Evolutionary conservation across 2,888 invertebrate species (phyloP), one percentile per base, ranked within the genome.

Genomic region (Ametastegia equiseti): DNA sequence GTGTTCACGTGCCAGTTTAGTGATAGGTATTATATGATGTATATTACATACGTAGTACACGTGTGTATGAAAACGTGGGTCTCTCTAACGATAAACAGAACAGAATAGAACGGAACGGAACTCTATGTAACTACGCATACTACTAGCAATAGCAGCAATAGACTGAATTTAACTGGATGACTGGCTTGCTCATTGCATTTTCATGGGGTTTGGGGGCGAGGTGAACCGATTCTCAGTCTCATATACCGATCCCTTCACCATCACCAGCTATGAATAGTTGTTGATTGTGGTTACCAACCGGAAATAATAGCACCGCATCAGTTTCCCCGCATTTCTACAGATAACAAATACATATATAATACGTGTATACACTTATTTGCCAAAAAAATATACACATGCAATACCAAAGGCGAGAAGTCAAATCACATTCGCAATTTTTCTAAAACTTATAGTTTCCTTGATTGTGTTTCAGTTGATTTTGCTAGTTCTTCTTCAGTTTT

Each of bases 281-380:
- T 89, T 91, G 91, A 91, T 91, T 91, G 91, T 89, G 90, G 91
- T 91, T 91, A 88, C 89, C 87, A 88, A 88, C 86, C 88, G 90
- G 90, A 91, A 91, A 90, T 91, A 91, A 91, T 67, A 67, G 60
- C 89, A 88, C 88, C 86, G 86, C 85, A 85, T 84, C 84, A 83
- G 84, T 81, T 84, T 83, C 84, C 69, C 82, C 83, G 80, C 15
- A 33, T 23, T 47, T 15, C 65, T 36, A 19, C 39, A 67, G 15
- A 9, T n/a, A 36, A n/a, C 13, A 65, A 60, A 19, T 23, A 23
- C 57, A 23, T 57, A 23, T 23, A 27, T 9, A 23, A 9, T n/a
- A n/a, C n/a, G n/a, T n/a, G n/a, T 4, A 54, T 54, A 23, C 23
- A 54, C 19, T 0, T n/a, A n/a, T n/a, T n/a, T n/a, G n/a, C n/a